phyloP scores from a whole-genome alignment of 2,888 invertebrate species.

The Microplitis manilae region DNA sequence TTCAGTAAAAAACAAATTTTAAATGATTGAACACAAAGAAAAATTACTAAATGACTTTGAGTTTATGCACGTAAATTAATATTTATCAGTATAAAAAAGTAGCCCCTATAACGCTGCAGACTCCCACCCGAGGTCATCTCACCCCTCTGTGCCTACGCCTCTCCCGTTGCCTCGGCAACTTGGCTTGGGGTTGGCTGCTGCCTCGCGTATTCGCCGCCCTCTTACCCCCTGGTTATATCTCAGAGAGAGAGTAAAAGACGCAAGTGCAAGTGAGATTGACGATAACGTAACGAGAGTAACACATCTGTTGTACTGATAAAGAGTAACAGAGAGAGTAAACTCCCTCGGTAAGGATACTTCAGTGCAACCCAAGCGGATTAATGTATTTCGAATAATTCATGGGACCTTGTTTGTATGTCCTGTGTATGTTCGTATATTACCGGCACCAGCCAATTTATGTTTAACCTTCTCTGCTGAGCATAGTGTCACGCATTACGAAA shows the following conservation, averaged over 20 bases:
- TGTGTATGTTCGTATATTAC: constrained; percentile 23
- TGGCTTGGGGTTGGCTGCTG: constrained; percentile 68
- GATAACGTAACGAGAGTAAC: constrained; percentile 10
- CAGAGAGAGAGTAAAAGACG: constrained; percentile 28
- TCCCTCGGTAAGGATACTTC: constrained; percentile 41
- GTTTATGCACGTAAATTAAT: background rate
- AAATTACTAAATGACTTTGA: background rate
- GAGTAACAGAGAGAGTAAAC: constrained; percentile 37
- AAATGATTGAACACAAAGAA: background rate
- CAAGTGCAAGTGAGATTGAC: constrained; percentile 19
- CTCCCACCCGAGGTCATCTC: constrained; percentile 42
- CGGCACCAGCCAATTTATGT: constrained; percentile 47
- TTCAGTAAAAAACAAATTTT: background rate
- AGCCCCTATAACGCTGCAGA: constrained; percentile 40
- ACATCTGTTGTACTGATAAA: background rate
- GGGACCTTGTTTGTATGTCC: constrained; percentile 35
- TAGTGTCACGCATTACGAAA: constrained; percentile 10
- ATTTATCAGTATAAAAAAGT: constrained; percentile 9
- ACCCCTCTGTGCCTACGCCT: constrained; percentile 58
- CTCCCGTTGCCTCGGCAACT: constrained; percentile 69
- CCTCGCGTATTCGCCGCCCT: constrained; percentile 66
- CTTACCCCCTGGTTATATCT: constrained; percentile 53
- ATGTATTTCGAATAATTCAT: constrained; percentile 63
- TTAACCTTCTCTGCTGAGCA: constrained; percentile 32
- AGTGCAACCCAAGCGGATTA: constrained; percentile 61